Evolutionary conservation across 1,140 invertebrate species (phyloP), one percentile per base, ranked within the genome.

Genomic region (Coptotermes formosanus): DNA sequence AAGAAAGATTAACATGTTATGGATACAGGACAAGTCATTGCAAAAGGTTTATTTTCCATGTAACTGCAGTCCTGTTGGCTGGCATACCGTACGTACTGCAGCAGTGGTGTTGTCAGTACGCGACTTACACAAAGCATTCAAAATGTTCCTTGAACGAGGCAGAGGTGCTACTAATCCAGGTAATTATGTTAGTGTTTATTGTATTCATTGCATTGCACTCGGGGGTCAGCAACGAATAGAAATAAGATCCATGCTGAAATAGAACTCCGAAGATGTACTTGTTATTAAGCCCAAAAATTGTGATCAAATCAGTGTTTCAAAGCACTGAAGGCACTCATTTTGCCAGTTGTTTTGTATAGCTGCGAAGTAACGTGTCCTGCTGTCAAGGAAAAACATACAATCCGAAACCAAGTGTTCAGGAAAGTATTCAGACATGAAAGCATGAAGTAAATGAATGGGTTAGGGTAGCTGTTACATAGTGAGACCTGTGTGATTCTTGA

Each of bases 81-180:
- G 85, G 85, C 44, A 52, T 82, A 19, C 85, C 85, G 16, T 86
- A 69, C 32, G 11, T 86, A 32, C 12, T 86, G 11, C 16, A 38
- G n/a, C 82, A 82, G 21, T 82, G 85, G 85, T 86, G 82, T n/a
- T 44, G 48, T 19, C 75, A 86, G 45, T 82, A 82, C 44, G 64
- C 21, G 48, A 44, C 85, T 23, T 86, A 82, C 38, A 48, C 38
- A 32, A 30, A 75, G 45, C 82, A 82, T 82, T 44, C 30, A 21
- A 86, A 75, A 48, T 86, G 85, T 48, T 19, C 38, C 21, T 44
- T 86, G 38, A 23, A 44, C 25, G 75, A 86, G 81, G 85, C 85
- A 21, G 38, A 86, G 11, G 32, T 86, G 45, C 14, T 86, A 45
- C 85, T 86, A 3, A 45, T 86, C 14, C 81, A 86, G 52, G 85